A percentile compares a stretch with the other conserved stretches of the same genome.
These are phyloP conservation scores for Tiliqua scincoides DNA, from an alignment of 2,113 vertebrate species.

Conservation along the genomic window DNA sequence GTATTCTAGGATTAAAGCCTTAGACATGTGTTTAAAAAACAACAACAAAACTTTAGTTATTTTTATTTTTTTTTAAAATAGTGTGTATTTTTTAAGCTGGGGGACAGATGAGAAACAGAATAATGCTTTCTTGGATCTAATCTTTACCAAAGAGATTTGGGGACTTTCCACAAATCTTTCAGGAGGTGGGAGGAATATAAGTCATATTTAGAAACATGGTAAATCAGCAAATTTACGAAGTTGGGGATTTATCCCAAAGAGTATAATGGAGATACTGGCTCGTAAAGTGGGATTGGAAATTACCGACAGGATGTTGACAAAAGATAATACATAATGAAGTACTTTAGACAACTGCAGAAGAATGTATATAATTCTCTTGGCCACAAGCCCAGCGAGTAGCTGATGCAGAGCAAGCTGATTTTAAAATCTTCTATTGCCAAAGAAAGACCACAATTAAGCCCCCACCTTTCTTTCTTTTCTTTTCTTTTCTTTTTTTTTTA, in stretches of 20 bases:
- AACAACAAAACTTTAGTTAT: no score
- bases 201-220: not conserved
- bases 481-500: conserved; percentile 25
- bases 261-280: conserved; percentile 13
- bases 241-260: conserved; percentile 4
- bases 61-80: not conserved
- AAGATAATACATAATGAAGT: conserved; percentile 51
- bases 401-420: conserved; percentile 42
- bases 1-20: no score
- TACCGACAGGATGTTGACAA: conserved; percentile 48
- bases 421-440: conserved; percentile 48
- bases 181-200: not conserved
- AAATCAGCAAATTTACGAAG: conserved; percentile 23
- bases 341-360: conserved; percentile 38
- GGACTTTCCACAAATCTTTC: conserved; percentile 10
- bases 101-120: not conserved
- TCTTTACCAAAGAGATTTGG: conserved; percentile 15
- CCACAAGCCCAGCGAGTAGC: conserved; percentile 50
- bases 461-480: not conserved
- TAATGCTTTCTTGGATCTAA: not conserved
- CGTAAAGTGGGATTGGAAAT: conserved; percentile 44
- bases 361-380: conserved; percentile 54
- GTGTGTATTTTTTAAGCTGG: no score
- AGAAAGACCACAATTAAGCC: not conserved
- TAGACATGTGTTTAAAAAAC: no score